Evolutionary conservation across 2,888 invertebrate species (phyloP).

Genomic region (Herminia tarsipennalis): DNA sequence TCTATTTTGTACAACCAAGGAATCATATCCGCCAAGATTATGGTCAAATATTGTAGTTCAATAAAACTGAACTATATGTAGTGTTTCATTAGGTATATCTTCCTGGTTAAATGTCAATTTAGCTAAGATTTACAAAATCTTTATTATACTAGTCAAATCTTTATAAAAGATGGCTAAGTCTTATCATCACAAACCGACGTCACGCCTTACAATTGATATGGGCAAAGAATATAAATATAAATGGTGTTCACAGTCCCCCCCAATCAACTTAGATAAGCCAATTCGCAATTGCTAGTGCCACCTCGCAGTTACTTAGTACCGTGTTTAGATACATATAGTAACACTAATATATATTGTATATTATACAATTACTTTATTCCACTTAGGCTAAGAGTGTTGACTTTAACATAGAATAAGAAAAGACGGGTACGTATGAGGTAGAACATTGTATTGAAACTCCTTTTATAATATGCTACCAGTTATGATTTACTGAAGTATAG

Average conservation of each 20-base stretch:
- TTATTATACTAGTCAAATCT: no score
- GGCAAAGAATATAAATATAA: background rate
- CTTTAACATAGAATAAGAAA: constrained; percentile 65
- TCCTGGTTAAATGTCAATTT: no score
- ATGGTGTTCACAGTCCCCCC: constrained; percentile 8
- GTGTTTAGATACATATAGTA: constrained; percentile 60
- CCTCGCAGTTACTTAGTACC: constrained; percentile 78
- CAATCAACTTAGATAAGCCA: constrained; percentile 52
- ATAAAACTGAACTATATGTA: no score
- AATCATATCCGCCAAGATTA: no score
- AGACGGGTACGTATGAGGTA: constrained; percentile 68
- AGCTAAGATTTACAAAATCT: no score
- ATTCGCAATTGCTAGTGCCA: constrained; percentile 71
- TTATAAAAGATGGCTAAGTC: no score
- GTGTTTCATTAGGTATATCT: no score
- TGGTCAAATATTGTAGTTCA: no score
- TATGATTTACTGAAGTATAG: background rate
- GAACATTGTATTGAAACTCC: constrained; percentile 59
- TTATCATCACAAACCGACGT: no score
- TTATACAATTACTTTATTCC: constrained; percentile 75
- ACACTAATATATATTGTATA: constrained; percentile 49
- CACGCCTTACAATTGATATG: no score
- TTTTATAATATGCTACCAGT: constrained; percentile 64
- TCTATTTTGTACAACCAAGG: no score
- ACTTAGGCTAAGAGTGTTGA: constrained; percentile 77